phyloP scores from a whole-genome alignment of 2,797 vertebrate genomes.

The Lerista edwardsae region DNA sequence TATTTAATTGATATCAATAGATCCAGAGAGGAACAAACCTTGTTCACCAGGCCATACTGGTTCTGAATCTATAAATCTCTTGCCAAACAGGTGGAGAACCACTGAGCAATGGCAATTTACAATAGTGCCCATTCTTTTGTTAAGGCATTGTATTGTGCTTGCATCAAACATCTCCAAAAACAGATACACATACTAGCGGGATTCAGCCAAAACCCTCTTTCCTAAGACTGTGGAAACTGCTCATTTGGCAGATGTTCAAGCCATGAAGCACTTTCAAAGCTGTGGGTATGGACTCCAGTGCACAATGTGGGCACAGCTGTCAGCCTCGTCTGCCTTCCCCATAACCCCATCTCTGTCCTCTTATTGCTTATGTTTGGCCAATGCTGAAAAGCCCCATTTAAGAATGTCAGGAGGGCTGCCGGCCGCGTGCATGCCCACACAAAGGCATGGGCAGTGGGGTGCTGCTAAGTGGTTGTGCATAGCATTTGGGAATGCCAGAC shows the following conservation, averaged over 20 bases:
- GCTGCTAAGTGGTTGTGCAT: neutral
- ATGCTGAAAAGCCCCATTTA: neutral
- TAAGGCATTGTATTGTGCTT: neutral
- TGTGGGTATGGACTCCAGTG: neutral
- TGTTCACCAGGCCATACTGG: too few species aligned
- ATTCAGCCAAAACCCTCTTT: neutral
- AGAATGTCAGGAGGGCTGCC: too few species aligned
- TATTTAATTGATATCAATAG: too few species aligned
- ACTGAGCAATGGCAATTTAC: conserved; percentile 35
- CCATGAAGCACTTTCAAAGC: neutral
- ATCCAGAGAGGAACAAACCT: too few species aligned
- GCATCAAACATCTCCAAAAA: neutral
- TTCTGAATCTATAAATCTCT: too few species aligned
- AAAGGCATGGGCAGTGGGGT: neutral
- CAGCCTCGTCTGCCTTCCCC: neutral
- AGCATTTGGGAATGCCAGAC: neutral
- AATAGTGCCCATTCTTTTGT: conserved; percentile 54
- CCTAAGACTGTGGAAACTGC: neutral
- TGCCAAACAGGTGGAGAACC: too few species aligned
- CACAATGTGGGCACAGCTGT: neutral
- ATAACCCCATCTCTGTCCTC: neutral
- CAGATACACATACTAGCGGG: neutral
- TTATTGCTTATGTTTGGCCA: neutral
- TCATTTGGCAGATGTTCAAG: conserved; percentile 17
- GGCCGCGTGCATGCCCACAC: neutral